A percentile compares a stretch with the other conserved stretches of the same genome.
Conservation (phyloP, 2,113 vertebrate species). For the Psittacula cyanocephala region DNA sequence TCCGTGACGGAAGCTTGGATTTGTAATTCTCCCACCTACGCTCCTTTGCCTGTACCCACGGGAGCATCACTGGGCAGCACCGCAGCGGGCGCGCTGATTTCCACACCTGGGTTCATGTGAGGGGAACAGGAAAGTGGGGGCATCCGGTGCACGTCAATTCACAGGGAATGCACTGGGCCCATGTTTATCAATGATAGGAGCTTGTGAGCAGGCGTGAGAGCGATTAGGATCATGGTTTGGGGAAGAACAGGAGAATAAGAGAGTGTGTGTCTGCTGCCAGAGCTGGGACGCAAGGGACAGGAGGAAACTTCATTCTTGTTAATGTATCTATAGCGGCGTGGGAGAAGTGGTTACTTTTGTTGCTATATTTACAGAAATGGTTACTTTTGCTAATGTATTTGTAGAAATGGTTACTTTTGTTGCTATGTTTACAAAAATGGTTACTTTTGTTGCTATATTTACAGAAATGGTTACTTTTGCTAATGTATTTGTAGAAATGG, state of each 20-base stretch:
- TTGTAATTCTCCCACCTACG: background rate
- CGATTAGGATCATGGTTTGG: background rate
- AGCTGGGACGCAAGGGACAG: background rate
- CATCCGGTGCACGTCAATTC: accelerated
- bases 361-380: background rate
- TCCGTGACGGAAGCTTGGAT: background rate
- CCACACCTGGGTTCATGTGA: accelerated
- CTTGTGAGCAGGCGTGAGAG: background rate
- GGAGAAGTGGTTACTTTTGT: background rate
- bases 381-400: background rate
- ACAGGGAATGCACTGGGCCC: background rate
- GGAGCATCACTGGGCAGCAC: too few species aligned
- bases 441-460: too few species aligned
- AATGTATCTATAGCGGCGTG: background rate
- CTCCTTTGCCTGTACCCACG: accelerated
- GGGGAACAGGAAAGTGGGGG: background rate
- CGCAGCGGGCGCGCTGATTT: accelerated
- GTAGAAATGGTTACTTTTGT: background rate
- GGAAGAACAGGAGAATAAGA: background rate
- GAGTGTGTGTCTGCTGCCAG: background rate
- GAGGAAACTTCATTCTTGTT: background rate
- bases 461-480: too few species aligned
- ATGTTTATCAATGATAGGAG: background rate
- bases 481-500: too few species aligned
- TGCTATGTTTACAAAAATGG: too few species aligned